These are phyloP conservation scores for Drosophila sproati DNA, from an alignment of 1,140 invertebrate genomes.

Conservation along the genomic window DNA sequence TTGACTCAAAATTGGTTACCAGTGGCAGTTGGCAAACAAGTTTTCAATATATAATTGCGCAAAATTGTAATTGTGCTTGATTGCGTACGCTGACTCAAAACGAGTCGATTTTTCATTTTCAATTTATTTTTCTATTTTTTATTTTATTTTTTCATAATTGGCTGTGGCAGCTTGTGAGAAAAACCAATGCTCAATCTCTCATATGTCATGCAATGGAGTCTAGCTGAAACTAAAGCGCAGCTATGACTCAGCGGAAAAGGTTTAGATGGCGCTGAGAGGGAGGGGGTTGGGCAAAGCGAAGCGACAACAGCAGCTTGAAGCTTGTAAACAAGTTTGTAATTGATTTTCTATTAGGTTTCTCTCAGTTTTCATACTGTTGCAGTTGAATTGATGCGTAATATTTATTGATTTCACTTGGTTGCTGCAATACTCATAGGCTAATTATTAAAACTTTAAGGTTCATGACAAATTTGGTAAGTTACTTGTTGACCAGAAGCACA, in stretches of 20 bases:
- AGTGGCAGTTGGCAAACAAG: constrained; percentile 45
- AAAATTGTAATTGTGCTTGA: constrained; percentile 74
- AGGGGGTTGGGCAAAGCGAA: too few species aligned
- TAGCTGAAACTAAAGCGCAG: background rate
- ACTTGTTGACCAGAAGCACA: background rate
- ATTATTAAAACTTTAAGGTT: background rate
- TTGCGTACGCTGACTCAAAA: constrained; percentile 58
- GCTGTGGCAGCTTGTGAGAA: constrained; percentile 34
- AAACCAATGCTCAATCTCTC: constrained; percentile 38
- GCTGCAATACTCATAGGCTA: background rate
- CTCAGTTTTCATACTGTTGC: background rate
- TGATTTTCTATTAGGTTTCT: constrained; percentile 21
- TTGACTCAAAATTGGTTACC: constrained; percentile 38
- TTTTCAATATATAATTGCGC: constrained; percentile 75
- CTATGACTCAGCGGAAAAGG: constrained; percentile 41
- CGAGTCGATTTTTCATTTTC: constrained; percentile 15
- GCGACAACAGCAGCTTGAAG: background rate
- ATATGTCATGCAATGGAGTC: constrained; percentile 28
- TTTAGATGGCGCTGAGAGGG: background rate
- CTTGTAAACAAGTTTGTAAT: constrained; percentile 14
- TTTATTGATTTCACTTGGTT: background rate
- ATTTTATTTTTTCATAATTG: constrained; percentile 33
- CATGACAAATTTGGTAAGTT: background rate
- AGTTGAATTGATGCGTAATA: background rate
- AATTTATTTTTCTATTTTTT: background rate